Conservation (phyloP, 2,113 vertebrate genomes). For the Redunca redunca region DNA sequence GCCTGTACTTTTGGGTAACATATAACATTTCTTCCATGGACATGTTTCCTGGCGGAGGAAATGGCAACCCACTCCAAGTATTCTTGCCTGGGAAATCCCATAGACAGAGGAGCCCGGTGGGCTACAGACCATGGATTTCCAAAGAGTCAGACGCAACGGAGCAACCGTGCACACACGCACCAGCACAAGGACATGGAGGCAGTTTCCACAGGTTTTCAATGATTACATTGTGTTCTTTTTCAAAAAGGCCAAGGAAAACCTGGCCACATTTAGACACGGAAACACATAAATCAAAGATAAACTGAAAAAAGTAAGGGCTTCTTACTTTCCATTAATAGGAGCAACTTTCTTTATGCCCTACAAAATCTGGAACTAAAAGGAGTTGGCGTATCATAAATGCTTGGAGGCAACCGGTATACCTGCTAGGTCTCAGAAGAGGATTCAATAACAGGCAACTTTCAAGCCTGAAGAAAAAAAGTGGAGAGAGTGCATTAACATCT, state of each 20-base stretch:
- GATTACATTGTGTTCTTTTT: neutral
- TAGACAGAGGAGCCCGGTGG: neutral
- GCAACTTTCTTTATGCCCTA: neutral
- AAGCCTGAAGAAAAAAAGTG: neutral
- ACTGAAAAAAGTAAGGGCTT: neutral
- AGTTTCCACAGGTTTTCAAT: neutral
- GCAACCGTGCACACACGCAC: neutral
- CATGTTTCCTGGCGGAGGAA: neutral
- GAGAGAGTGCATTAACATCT: neutral
- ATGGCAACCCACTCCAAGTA: neutral
- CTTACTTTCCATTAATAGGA: neutral
- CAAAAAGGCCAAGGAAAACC: neutral
- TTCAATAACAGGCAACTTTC: neutral
- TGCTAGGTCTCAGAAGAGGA: neutral
- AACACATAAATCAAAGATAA: constrained; percentile 15
- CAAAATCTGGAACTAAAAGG: neutral
- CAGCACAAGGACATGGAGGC: neutral
- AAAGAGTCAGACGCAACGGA: neutral
- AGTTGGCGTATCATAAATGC: neutral
- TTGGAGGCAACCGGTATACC: neutral
- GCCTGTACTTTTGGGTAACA: neutral
- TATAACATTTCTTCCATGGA: neutral
- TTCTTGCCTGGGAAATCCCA: neutral
- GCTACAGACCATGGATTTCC: neutral
- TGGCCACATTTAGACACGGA: neutral